Evolutionary conservation across 2,113 vertebrate genomes (phyloP).

Genomic region (Cololabis saira): DNA sequence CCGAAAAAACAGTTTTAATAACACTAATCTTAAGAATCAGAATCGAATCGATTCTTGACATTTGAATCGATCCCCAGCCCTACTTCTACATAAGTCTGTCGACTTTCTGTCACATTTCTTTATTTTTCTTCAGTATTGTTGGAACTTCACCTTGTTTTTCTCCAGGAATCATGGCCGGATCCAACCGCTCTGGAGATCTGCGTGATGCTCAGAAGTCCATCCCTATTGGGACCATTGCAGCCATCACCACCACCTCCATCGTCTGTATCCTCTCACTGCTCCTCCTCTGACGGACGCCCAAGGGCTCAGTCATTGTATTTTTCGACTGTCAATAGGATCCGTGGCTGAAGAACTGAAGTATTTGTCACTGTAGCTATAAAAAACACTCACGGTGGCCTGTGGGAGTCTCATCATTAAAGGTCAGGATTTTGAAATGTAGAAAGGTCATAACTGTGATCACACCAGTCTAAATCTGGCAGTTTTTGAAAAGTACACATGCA

Average conservation of each 20-base stretch:
- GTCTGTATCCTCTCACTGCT: conserved; percentile 91
- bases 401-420: conserved; percentile 45
- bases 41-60: too few species aligned
- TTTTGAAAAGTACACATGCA: background rate
- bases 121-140: too few species aligned
- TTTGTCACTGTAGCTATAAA: conserved; percentile 13
- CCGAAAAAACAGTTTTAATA: too few species aligned
- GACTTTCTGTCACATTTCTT: too few species aligned
- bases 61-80: too few species aligned
- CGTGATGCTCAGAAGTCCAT: conserved; percentile 99
- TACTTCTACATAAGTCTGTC: too few species aligned
- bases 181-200: conserved; percentile 96
- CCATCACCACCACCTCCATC: conserved; percentile 94
- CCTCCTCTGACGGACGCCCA: background rate
- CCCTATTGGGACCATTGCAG: conserved; percentile 94
- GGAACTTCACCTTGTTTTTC: conserved; percentile 13
- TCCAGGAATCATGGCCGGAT: conserved; percentile 98
- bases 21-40: too few species aligned
- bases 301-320: background rate
- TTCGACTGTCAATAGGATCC: background rate
- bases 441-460: conserved; percentile 29
- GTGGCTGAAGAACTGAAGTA: background rate
- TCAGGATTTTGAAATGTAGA: conserved; percentile 36
- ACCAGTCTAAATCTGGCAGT: conserved; percentile 17
- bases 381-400: conserved; percentile 27